phyloP scores from a whole-genome alignment of 2,113 vertebrate species.

The Pongo pygmaeus region DNA sequence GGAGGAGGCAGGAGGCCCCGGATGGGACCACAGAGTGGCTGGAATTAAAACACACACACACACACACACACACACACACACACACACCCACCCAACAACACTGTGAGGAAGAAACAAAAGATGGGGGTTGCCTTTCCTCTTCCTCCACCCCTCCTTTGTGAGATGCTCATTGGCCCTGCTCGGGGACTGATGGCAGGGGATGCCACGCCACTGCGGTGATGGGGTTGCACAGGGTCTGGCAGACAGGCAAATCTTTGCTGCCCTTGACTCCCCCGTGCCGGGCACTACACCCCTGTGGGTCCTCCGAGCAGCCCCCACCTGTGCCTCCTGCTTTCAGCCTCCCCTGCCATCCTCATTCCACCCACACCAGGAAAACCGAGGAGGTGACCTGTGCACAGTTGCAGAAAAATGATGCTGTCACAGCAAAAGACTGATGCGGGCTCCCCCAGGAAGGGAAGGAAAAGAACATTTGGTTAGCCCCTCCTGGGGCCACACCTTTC shows the following conservation, averaged over 20 bases:
- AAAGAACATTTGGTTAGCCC: fast-evolving
- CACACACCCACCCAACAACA: too few species aligned
- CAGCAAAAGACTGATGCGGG: neutral
- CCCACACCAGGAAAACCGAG: neutral
- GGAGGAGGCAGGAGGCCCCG: slow-evolving; percentile 72
- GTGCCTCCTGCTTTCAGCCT: neutral
- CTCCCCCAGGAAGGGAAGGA: neutral
- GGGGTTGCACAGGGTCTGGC: neutral
- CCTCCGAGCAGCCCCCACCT: neutral
- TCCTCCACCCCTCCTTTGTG: neutral
- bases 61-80: neutral
- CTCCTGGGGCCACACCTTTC: neutral
- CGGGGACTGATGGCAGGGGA: neutral
- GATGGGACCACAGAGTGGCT: slow-evolving; percentile 61
- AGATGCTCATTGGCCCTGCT: neutral
- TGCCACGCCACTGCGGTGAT: fast-evolving
- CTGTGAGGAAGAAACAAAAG: neutral
- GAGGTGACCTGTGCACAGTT: fast-evolving
- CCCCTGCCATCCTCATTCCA: neutral
- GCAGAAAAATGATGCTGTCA: neutral
- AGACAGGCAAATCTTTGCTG: neutral
- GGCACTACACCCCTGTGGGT: fast-evolving
- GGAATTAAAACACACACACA: neutral
- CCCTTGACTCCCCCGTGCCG: neutral
- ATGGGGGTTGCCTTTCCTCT: neutral